phyloP scores from a whole-genome alignment of 1,140 invertebrate genomes.

The Aphis craccivora region DNA sequence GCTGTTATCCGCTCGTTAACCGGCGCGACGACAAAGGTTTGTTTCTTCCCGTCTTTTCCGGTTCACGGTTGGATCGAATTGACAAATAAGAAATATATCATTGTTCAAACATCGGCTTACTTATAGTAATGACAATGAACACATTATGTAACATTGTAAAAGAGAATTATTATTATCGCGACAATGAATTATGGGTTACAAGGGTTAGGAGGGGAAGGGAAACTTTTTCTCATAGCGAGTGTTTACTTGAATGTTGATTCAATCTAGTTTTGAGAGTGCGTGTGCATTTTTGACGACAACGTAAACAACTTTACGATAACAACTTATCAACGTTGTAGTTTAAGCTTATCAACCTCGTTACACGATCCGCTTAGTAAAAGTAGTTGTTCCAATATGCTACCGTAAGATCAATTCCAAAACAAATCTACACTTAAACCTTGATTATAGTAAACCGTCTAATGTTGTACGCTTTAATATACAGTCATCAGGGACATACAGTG shows the following conservation, averaged over 20 bases:
- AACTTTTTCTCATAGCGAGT: too few relatives aligned
- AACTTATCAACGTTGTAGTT: neutral
- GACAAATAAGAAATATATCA: neutral
- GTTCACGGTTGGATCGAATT: neutral
- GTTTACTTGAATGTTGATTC: neutral
- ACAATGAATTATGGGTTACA: neutral
- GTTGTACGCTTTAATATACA: neutral
- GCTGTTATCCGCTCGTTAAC: neutral
- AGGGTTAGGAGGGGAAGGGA: neutral
- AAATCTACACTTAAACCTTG: neutral
- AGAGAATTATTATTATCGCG: neutral
- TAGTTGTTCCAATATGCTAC: neutral
- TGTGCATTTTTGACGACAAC: neutral
- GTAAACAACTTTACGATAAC: neutral
- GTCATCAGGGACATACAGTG: neutral
- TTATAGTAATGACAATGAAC: neutral
- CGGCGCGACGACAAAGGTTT: neutral
- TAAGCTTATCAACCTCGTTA: conserved; percentile 7
- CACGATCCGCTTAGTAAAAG: neutral
- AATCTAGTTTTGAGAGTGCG: neutral
- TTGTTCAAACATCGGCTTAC: neutral
- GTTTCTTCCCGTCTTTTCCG: neutral
- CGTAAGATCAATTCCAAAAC: neutral
- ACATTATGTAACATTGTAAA: neutral
- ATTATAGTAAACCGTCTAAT: neutral